Evolutionary conservation across 1,140 invertebrate genomes (phyloP), one percentile per base, ranked within the genome.

Genomic region (Drosophila azteca): DNA sequence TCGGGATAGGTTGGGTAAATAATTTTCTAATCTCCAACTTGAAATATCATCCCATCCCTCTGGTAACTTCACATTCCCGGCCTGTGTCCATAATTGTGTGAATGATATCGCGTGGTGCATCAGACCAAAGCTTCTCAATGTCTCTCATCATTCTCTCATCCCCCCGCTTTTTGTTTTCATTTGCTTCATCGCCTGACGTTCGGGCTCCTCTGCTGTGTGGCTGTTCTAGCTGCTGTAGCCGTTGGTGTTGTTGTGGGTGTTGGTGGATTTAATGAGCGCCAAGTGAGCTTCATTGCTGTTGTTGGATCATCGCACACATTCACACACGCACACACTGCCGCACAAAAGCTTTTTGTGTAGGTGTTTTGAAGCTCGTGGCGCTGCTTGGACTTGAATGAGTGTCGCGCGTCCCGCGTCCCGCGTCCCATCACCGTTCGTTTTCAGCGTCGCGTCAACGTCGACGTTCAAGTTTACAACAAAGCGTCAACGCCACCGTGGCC

Each of bases 261-360:
- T 57, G 26, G 43, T 24, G 22, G 51, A 20, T 66, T 80, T 77
- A 78, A 82, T 78, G 61, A 82, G 61, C 64, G 57, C 48, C 64
- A 72, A 77, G 54, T 68, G 80, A 69, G 80, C 67, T 78, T 58
- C 48, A 82, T 77, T 73, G 63, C 72, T 73, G 57, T 68, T 69
- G 54, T 73, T 73, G 77, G 77, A 80, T 77, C 80, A 80, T 76
- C 72, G 44, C 51, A 46, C 63, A 62, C 26, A 26, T 41, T 29
- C 61, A 43, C 48, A 51, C 44, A 24, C 22, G 39, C 61, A 45
- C 48, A 51, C 44, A n/a, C 39, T 41, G 2, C 22, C 26, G 43
- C n/a, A 50, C 57, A 43, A 24, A 57, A 7, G 20, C 26, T 26
- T 35, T 45, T 43, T 44, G 29, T 17, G 46, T 44, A 54, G 45